Evolutionary conservation across 2,797 vertebrate genomes (phyloP).

Genomic region (Lagodon rhomboides): DNA sequence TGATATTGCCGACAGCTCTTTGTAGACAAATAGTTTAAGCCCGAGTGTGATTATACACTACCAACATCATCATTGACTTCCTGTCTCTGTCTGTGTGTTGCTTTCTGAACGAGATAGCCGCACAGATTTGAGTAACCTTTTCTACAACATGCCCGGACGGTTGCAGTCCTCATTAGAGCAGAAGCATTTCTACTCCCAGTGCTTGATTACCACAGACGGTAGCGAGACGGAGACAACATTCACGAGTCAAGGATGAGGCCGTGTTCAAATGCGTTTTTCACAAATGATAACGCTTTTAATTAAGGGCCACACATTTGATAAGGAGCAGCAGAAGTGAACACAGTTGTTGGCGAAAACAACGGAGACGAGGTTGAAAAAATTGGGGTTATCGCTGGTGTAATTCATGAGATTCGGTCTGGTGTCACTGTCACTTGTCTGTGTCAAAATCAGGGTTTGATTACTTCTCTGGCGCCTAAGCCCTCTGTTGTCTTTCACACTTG

Average conservation of each 20-base stretch:
- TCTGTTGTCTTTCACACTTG: constrained; percentile 2
- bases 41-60: constrained; percentile 48
- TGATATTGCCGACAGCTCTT: constrained; percentile 51
- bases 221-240: constrained; percentile 3
- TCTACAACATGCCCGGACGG: constrained; percentile 5
- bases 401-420: constrained; percentile 1
- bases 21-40: constrained; percentile 55
- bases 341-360: not conserved
- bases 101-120: constrained; percentile 19
- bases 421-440: not conserved
- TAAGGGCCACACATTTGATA: not conserved
- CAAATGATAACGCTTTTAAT: not conserved
- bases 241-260: constrained; percentile 5
- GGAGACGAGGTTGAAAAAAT: not conserved
- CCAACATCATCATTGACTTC: constrained; percentile 50
- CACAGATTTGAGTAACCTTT: constrained; percentile 22
- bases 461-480: constrained; percentile 10
- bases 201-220: constrained; percentile 15
- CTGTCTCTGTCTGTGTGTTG: constrained; percentile 34
- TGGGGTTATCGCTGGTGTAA: not conserved
- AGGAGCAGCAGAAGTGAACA: not conserved
- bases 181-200: constrained; percentile 30
- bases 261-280: not conserved
- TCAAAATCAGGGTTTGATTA: constrained; percentile 26
- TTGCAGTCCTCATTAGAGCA: constrained; percentile 41